Evolutionary conservation across 35 echinoderm and acorn worm species (phyloP), one percentile per base, ranked within the genome.

Genomic region (Stichopus chloronotus): DNA sequence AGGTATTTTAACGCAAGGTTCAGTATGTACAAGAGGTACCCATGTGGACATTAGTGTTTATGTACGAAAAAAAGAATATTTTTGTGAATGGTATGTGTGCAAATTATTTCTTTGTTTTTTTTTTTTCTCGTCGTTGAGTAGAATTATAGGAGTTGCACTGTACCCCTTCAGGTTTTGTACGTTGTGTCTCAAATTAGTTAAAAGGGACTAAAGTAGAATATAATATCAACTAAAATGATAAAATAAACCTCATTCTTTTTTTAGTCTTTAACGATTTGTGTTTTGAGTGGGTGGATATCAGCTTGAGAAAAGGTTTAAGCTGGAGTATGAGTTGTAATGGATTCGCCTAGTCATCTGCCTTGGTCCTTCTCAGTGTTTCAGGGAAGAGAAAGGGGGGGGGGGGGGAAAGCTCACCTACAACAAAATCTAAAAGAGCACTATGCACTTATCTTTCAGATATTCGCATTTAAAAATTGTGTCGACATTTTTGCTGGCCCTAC

Each of bases 41-140:
- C 55, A 21, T 56, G 58, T 85, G 55, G 17, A 22, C 17, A 85
- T 58, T 58, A 58, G 52, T 85, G 57, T 58, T 85, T 85, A 85
- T 85, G 56, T 58, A 58, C 58, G 57, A 85, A 56, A 20, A 78
- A 52, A 16, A 85, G 82, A 85, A 20, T 58, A 85, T 56, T 57
- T 85, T 85, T 85, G 82, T 85, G 82, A 58, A 21, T 85, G 82
- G 82, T 85, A 85, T 56, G 52, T 57, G 57, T 85, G 55, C 82
- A 85, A 20, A 85, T 43, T 56, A 58, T 74, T 85, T 85, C 54
- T 59, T 56, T 85, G 55, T 85, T 85, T 53, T 85, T 43, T 43
- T 43, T 43, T 43, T 43, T 43, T 43, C 30, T 43, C 30, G 30
- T 43, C 30, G 30, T 43, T 43, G 54, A 85, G 30, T 85, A 85